phyloP scores from a whole-genome alignment of 1,140 invertebrate genomes.

The Panagrolaimus sp. region DNA sequence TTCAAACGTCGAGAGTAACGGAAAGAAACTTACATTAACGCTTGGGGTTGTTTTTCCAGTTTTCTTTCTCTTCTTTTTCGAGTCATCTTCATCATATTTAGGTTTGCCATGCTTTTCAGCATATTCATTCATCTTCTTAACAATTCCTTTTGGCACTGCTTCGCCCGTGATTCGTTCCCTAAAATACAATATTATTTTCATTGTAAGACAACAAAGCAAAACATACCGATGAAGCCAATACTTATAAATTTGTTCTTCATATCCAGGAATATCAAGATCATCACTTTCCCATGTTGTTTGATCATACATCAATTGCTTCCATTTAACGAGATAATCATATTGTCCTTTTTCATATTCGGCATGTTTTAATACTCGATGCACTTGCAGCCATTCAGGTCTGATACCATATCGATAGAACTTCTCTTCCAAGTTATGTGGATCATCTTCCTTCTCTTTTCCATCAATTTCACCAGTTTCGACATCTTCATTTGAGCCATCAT shows the following conservation, averaged over 20 bases:
- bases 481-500: conserved; percentile 72
- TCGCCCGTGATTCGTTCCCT: conserved; percentile 50
- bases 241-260: conserved; percentile 80
- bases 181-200: too few species aligned
- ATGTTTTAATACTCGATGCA: conserved; percentile 88
- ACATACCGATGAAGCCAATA: conserved; percentile 70
- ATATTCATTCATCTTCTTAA: conserved; percentile 60
- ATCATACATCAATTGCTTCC: conserved; percentile 93
- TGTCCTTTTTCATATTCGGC: conserved; percentile 56
- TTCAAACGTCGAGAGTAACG: too few species aligned
- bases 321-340: conserved; percentile 88
- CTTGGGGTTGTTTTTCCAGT: conserved; percentile 61
- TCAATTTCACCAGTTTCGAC: conserved; percentile 67
- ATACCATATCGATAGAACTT: conserved; percentile 74
- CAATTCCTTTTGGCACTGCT: conserved; percentile 57
- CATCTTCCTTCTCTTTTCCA: conserved; percentile 51
- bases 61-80: conserved; percentile 61
- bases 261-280: conserved; percentile 76
- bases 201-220: too few species aligned
- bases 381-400: conserved; percentile 92
- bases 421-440: conserved; percentile 61
- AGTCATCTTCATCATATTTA: conserved; percentile 66
- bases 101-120: conserved; percentile 70
- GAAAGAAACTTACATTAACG: conserved; percentile 42
- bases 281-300: conserved; percentile 95